Evolutionary conservation across 2,888 invertebrate genomes (phyloP), one percentile per base, ranked within the genome.

Genomic region (Rhagonycha fulva): DNA sequence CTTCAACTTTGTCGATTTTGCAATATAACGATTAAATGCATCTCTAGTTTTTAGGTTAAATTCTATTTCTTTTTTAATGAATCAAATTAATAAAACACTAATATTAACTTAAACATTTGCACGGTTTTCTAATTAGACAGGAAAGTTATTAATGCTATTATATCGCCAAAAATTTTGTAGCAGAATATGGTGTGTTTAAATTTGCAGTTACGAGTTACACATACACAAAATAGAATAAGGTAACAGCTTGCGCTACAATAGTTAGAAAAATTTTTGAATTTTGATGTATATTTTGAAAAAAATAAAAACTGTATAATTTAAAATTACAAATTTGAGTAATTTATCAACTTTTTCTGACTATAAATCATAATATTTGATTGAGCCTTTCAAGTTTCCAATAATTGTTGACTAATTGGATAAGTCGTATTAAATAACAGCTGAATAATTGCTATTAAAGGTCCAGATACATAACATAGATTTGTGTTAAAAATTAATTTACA

Each of bases 401-500:
- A n/a, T 47, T 7, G 1, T n/a, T 47, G 47, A 32, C 4, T 0
- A 47, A 47, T 7, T n/a, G 7, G 0, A 47, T 47, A n/a, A 2
- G 5, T n/a, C 7, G 2, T n/a, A 7, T n/a, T n/a, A 7, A 47
- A 47, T 7, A 47, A 47, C 7, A n/a, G 7, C 12, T n/a, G n/a
- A 0, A 7, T 47, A 7, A 47, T 47, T 47, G 1, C n/a, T n/a
- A n/a, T 5, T 12, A n/a, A 47, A n/a, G n/a, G n/a, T 47, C 7
- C n/a, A 47, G n/a, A 5, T 47, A 47, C 0, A 7, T n/a, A 68
- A 68, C 68, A 68, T 72, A 67, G 61, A 72, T 72, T 68, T 72
- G 62, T 72, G 68, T 62, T 61, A 61, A 67, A 74, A 69, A 74
- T 74, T 74, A 74, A 74, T 69, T 74, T 74, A 70, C 63, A 74